Base-by-base conservation (phyloP, 92 coral and sea anemone species). In the Bergia sp. region DNA sequence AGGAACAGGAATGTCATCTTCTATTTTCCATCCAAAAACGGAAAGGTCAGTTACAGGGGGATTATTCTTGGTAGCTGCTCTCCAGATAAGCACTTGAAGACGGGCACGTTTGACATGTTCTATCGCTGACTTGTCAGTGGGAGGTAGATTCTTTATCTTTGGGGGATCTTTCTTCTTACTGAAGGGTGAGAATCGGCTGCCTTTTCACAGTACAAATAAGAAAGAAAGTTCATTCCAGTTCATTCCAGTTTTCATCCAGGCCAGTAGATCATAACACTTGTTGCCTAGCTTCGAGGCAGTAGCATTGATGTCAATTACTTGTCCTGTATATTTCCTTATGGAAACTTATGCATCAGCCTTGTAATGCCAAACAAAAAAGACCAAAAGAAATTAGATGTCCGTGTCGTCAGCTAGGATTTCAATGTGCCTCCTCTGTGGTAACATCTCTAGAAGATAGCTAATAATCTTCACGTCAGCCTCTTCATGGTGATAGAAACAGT, bases 1-100 rank as follows among this genome's bases (percentile, higher is more conserved):
- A 50, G 87, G 76, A 82, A 82, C 87, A 64, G 87, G 77, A 64
- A 82, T 82, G 15, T 42, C 87, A 45, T 82, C 76, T 58, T 82
- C 49, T 44, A 82, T 61, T 13, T 82, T 49, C 75, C 87, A 82
- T 58, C 77, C 75, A 82, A 82, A 82, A 50, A 41, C 36, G 55
- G 75, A 64, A 29, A 65, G 58, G 55, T 82, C 75, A 82, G 74
- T 39, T 81, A 11, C 41, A 47, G 85, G 85, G 40, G 85, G 69
- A 79, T 71, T 49, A 65, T 47, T 42, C 85, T 81, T 43, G 72
- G 38, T 29, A n/a, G 85, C 85, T 81, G 85, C 43, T 47, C 66
- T 81, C 71, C 39, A 40, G 37, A 81, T 65, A 18, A 81, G 58
- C 29, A 29, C 29, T 29, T 29, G 29, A 29, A 29, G 29, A 29